Evolutionary conservation across 1,140 invertebrate genomes (phyloP).

Genomic region (Gonioctena quinquepunctata): DNA sequence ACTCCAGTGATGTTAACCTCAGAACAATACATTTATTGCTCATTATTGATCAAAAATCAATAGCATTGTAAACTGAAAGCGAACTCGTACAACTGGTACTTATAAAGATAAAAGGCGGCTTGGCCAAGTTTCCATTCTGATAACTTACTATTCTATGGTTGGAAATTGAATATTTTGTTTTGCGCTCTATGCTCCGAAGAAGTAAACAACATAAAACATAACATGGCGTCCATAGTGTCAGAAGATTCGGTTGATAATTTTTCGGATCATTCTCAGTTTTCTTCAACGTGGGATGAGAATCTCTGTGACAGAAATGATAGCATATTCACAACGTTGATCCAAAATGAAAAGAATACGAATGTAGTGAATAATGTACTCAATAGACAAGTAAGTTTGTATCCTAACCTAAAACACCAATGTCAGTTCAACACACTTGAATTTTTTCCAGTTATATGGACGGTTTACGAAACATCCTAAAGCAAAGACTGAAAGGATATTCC

Average conservation of each 20-base stretch:
- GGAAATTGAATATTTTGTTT: too few species aligned
- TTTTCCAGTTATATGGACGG: constrained; percentile 48
- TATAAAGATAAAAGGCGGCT: too few species aligned
- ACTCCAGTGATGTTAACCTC: too few species aligned
- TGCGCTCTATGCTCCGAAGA: too few species aligned
- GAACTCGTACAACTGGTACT: too few species aligned
- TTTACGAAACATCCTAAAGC: constrained; percentile 46
- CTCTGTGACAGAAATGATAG: constrained; percentile 6
- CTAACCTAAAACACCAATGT: constrained; percentile 34
- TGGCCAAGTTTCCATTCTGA: too few species aligned
- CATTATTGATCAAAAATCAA: too few species aligned
- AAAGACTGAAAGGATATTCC: constrained; percentile 59
- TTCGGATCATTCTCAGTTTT: constrained; percentile 39
- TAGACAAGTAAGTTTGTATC: constrained; percentile 48
- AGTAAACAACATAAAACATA: constrained; percentile 34
- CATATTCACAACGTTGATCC: constrained; percentile 8
- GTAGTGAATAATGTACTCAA: constrained; percentile 48
- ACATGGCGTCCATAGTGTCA: constrained; percentile 41
- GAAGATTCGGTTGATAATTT: constrained; percentile 42
- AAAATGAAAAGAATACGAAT: constrained; percentile 33
- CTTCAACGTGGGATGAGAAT: constrained; percentile 25
- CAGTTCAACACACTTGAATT: constrained; percentile 24
- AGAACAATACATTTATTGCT: too few species aligned
- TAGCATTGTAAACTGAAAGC: too few species aligned
- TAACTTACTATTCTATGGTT: too few species aligned